Evolutionary conservation across 2,113 vertebrate genomes (phyloP).

Genomic region (Clupea harengus): DNA sequence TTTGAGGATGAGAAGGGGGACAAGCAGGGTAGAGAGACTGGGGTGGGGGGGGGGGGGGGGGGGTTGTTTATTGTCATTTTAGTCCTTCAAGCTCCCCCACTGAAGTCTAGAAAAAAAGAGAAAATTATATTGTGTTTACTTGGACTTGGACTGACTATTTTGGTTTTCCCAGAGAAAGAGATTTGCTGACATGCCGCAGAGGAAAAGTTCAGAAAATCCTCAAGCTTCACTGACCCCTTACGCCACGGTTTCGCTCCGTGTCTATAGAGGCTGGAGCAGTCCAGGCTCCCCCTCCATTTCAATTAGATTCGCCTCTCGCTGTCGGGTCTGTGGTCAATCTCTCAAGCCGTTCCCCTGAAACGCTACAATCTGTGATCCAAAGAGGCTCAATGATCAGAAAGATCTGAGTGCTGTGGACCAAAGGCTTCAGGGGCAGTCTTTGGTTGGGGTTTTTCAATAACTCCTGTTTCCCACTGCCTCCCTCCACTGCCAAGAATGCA

Average conservation of each 20-base stretch:
- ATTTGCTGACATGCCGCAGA: slow-evolving; percentile 49
- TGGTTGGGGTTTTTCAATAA: neutral
- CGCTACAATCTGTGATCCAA: neutral
- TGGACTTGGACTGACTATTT: slow-evolving; percentile 22
- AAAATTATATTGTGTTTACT: slow-evolving; percentile 42
- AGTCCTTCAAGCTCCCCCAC: slow-evolving; percentile 52
- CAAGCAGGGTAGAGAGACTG: slow-evolving; percentile 12
- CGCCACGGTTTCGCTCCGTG: neutral
- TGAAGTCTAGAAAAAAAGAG: slow-evolving; percentile 39
- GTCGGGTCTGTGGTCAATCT: neutral
- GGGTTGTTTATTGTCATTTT: slow-evolving; percentile 66
- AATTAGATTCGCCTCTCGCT: neutral
- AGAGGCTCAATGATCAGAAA: neutral
- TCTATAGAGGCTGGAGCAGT: neutral
- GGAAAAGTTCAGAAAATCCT: slow-evolving; percentile 24
- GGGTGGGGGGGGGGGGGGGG: slow-evolving; percentile 1
- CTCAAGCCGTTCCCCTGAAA: neutral
- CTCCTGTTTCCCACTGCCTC: neutral
- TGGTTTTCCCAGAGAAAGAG: slow-evolving; percentile 55
- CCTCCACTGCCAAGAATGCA: neutral
- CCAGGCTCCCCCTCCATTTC: neutral
- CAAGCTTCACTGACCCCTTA: slow-evolving; percentile 31
- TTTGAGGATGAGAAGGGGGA: neutral
- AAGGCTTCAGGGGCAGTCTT: neutral
- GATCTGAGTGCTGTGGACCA: neutral